These are phyloP conservation scores for Xenopus petersii DNA, from an alignment of 2,797 vertebrate species.

Conservation along the genomic window DNA sequence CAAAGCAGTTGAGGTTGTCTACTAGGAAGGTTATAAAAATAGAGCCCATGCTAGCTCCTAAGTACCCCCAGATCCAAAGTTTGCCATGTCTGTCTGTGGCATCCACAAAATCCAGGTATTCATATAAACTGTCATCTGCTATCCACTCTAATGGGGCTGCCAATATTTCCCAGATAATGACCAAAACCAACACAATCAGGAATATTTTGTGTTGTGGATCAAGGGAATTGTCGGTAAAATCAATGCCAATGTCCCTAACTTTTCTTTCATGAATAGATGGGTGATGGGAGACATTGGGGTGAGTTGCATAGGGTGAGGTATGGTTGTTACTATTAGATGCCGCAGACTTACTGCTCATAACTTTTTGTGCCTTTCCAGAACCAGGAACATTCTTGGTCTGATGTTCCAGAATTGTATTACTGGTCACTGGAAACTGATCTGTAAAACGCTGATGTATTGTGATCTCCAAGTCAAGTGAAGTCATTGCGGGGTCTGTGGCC, in stretches of 20 bases:
- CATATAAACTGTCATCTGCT: slow-evolving; percentile 78
- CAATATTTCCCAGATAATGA: slow-evolving; percentile 72
- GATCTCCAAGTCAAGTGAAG: background rate
- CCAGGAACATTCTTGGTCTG: background rate
- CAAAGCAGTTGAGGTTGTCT: slow-evolving; percentile 66
- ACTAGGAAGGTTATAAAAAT: slow-evolving; percentile 68
- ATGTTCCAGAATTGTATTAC: background rate
- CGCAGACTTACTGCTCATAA: background rate
- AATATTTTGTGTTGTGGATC: slow-evolving; percentile 71
- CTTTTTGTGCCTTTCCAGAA: background rate
- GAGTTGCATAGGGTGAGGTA: no score
- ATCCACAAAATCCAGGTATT: slow-evolving; percentile 84
- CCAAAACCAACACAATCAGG: slow-evolving; percentile 65
- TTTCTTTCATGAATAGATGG: background rate
- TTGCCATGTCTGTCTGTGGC: slow-evolving; percentile 70
- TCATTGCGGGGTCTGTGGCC: background rate
- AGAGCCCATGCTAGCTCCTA: slow-evolving; percentile 69
- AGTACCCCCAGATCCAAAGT: slow-evolving; percentile 68
- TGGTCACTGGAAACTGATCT: background rate
- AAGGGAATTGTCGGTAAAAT: slow-evolving; percentile 47
- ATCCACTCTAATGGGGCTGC: slow-evolving; percentile 71
- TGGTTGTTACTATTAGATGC: background rate
- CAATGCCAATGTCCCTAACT: background rate
- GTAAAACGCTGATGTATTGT: no score
- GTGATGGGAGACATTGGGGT: background rate